These are phyloP conservation scores for Drosophila micromelanica DNA, from an alignment of 1,140 invertebrate genomes.

Conservation along the genomic window DNA sequence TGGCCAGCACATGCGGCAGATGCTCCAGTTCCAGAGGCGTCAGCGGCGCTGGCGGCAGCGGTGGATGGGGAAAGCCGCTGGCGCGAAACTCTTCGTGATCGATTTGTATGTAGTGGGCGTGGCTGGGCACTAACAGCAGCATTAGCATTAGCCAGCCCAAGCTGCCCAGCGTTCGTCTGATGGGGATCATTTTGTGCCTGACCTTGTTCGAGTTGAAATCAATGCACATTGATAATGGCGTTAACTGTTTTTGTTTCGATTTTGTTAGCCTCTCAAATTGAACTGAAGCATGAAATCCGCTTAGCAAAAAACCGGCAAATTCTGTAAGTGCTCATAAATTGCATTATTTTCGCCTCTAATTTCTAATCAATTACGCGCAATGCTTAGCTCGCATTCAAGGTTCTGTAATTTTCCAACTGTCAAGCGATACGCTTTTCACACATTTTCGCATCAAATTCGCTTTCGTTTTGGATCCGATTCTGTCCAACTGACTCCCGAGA, in stretches of 20 bases:
- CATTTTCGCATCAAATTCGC: conserved; percentile 46
- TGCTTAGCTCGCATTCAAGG: conserved; percentile 52
- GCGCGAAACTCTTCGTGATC: conserved; percentile 77
- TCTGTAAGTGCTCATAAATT: conserved; percentile 62
- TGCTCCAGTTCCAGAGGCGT: conserved; percentile 60
- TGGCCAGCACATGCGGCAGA: conserved; percentile 60
- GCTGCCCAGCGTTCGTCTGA: conserved; percentile 2
- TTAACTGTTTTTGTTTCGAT: conserved; percentile 47
- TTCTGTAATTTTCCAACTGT: conserved; percentile 66
- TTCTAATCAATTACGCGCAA: conserved; percentile 57
- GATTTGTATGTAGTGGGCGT: conserved; percentile 76
- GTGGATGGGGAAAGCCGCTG: conserved; percentile 70
- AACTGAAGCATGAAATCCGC: conserved; percentile 47
- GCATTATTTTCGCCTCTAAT: conserved; percentile 56
- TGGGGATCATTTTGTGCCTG: conserved; percentile 37
- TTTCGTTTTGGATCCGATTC: conserved; percentile 2
- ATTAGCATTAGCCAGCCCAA: conserved; percentile 6
- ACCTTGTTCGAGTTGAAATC: conserved; percentile 60
- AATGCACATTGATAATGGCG: conserved; percentile 70
- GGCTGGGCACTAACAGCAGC: conserved; percentile 12
- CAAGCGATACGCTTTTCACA: conserved; percentile 48
- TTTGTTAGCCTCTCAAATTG: conserved; percentile 2
- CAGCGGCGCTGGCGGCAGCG: conserved; percentile 60
- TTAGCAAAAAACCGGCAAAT: conserved; percentile 60
- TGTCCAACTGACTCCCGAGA: conserved; percentile 56